Conservation (phyloP, 2,797 vertebrate genomes). For the Amniataba percoides region DNA sequence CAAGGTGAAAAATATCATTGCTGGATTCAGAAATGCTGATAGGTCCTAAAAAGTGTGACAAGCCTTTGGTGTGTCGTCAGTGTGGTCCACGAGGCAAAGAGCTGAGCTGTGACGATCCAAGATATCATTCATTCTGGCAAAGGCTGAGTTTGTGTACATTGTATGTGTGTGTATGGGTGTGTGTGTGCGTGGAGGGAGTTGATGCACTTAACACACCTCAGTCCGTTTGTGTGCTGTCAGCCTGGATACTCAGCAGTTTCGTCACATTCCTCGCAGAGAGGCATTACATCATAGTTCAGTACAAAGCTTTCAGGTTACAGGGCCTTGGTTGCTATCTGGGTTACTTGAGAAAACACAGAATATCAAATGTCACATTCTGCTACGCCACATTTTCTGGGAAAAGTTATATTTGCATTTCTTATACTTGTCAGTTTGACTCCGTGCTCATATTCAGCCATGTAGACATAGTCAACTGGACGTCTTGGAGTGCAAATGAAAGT, state of each 20-base stretch:
- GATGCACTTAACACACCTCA: slow-evolving; percentile 36
- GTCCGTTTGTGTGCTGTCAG: slow-evolving; percentile 32
- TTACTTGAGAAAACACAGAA: slow-evolving; percentile 15
- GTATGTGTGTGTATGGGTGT: slow-evolving; percentile 14
- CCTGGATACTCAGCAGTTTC: slow-evolving; percentile 51
- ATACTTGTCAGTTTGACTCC: background rate
- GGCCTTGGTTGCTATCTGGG: background rate
- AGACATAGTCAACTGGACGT: background rate
- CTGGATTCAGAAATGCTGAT: slow-evolving; percentile 59
- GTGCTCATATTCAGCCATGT: background rate
- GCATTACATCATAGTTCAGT: slow-evolving; percentile 62
- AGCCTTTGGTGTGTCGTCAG: slow-evolving; percentile 37
- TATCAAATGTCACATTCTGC: slow-evolving; percentile 23
- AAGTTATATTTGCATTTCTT: background rate
- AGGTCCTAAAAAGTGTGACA: slow-evolving; percentile 40
- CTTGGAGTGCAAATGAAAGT: background rate
- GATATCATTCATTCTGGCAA: slow-evolving; percentile 55
- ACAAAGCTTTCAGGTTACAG: slow-evolving; percentile 17
- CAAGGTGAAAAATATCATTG: slow-evolving; percentile 47
- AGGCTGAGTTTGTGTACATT: slow-evolving; percentile 18
- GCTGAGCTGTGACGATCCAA: slow-evolving; percentile 58
- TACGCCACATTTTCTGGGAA: slow-evolving; percentile 6
- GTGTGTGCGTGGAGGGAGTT: background rate
- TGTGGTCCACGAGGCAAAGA: slow-evolving; percentile 38
- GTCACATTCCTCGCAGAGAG: slow-evolving; percentile 54